A percentile compares a stretch with the other conserved stretches of the same genome.
phyloP scores from a whole-genome alignment of 2,113 vertebrate genomes.

The Nothoprocta pentlandii region DNA sequence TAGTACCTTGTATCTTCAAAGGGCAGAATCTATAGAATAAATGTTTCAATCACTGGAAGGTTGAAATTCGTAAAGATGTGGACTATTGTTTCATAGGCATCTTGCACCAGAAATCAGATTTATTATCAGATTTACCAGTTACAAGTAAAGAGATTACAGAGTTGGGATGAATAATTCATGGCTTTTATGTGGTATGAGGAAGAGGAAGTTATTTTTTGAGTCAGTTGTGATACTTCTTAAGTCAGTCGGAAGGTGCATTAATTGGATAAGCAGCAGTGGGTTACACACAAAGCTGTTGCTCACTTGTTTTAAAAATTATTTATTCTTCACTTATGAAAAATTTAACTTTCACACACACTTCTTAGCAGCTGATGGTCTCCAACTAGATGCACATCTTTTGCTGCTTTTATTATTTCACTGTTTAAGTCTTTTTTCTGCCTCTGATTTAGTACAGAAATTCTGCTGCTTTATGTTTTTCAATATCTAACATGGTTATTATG shows the following conservation, averaged over 20 bases:
- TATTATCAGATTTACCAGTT: no score
- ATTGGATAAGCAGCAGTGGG: background rate
- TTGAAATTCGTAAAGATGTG: background rate
- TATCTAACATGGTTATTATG: accelerated
- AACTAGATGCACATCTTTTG: background rate
- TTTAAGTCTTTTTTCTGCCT: background rate
- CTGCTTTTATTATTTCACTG: background rate
- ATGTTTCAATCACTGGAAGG: background rate
- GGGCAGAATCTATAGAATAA: background rate
- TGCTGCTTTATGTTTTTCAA: accelerated
- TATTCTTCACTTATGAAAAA: accelerated
- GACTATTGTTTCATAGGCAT: background rate
- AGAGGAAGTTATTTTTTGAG: background rate
- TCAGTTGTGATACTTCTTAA: background rate
- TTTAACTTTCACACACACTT: background rate
- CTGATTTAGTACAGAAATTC: background rate
- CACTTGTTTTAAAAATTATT: background rate
- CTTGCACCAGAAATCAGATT: background rate
- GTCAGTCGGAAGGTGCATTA: background rate
- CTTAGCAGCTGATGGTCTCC: background rate
- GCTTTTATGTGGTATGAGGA: background rate
- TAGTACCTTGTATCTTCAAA: background rate
- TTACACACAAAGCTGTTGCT: background rate
- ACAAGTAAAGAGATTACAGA: background rate
- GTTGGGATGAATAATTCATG: background rate